These are phyloP conservation scores for Hepsetus odoe DNA, from an alignment of 2,113 vertebrate species.

Conservation along the genomic window DNA sequence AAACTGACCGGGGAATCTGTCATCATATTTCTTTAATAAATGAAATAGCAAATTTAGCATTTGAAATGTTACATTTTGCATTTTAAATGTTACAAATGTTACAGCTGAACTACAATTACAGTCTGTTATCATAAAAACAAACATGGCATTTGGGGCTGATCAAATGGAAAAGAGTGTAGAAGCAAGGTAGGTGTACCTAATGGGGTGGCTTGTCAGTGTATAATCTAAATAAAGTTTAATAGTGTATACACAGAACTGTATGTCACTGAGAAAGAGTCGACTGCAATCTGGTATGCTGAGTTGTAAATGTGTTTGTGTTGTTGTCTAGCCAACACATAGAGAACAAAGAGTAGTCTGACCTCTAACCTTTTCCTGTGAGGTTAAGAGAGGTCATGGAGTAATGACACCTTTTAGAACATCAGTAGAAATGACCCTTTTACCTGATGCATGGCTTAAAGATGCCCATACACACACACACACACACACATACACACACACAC, in stretches of 20 bases:
- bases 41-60: too few relatives aligned
- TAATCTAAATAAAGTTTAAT: neutral
- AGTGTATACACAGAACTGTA: neutral
- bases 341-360: conserved; percentile 60
- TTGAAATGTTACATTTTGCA: too few relatives aligned
- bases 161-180: too few relatives aligned
- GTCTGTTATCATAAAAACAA: too few relatives aligned
- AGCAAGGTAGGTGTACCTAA: too few relatives aligned
- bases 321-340: conserved; percentile 43
- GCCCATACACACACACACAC: conserved; percentile 14
- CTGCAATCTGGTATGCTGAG: neutral
- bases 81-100: too few relatives aligned
- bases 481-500: conserved; percentile 1
- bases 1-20: too few relatives aligned
- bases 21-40: too few relatives aligned
- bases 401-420: conserved; percentile 57
- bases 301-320: conserved; percentile 19
- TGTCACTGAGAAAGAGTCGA: neutral
- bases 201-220: too few relatives aligned
- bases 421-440: conserved; percentile 54
- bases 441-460: conserved; percentile 26
- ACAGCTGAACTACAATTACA: too few relatives aligned
- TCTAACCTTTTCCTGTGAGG: conserved; percentile 53
- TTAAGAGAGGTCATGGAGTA: conserved; percentile 59
- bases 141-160: too few relatives aligned